phyloP scores from a whole-genome alignment of 2,888 invertebrate species.

The Spisula subtruncata region DNA sequence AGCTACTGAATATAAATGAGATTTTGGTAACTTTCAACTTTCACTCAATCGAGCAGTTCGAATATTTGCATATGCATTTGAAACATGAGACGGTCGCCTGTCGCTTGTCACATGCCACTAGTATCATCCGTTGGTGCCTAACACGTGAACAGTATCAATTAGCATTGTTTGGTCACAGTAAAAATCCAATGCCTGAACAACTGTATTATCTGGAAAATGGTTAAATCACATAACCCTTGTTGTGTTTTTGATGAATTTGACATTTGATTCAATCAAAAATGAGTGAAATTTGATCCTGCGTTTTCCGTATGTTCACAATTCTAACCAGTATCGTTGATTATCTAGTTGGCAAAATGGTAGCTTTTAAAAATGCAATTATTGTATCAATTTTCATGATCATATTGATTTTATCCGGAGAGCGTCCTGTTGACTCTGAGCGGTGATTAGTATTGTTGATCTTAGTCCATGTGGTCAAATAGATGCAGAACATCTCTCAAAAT shows the following conservation, averaged over 20 bases:
- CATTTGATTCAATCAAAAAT: slow-evolving; percentile 19
- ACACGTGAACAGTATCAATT: slow-evolving; percentile 27
- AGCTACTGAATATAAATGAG: slow-evolving; percentile 10
- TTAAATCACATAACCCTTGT: slow-evolving; percentile 3
- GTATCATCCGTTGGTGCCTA: background rate
- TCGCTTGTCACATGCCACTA: slow-evolving; percentile 16
- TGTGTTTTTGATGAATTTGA: slow-evolving; percentile 16
- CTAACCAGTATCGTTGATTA: background rate
- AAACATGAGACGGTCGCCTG: background rate
- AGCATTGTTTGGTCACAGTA: slow-evolving; percentile 6
- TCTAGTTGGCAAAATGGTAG: slow-evolving; percentile 5
- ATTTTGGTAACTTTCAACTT: slow-evolving; percentile 5
- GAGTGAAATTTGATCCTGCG: background rate
- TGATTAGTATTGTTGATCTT: slow-evolving; percentile 16
- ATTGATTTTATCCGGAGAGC: slow-evolving; percentile 38
- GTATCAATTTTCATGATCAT: slow-evolving; percentile 47
- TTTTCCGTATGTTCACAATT: slow-evolving; percentile 8
- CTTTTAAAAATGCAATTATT: slow-evolving; percentile 47
- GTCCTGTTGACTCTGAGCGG: background rate
- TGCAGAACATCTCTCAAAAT: slow-evolving; percentile 13
- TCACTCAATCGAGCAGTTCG: background rate
- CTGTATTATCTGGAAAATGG: background rate
- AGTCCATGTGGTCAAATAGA: slow-evolving; percentile 21
- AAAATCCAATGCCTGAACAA: background rate
- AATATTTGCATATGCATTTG: slow-evolving; percentile 27